A percentile compares a stretch with the other conserved stretches of the same genome.
Evolutionary conservation across 2,797 vertebrate species (phyloP).

Genomic region (Limosa lapponica): DNA sequence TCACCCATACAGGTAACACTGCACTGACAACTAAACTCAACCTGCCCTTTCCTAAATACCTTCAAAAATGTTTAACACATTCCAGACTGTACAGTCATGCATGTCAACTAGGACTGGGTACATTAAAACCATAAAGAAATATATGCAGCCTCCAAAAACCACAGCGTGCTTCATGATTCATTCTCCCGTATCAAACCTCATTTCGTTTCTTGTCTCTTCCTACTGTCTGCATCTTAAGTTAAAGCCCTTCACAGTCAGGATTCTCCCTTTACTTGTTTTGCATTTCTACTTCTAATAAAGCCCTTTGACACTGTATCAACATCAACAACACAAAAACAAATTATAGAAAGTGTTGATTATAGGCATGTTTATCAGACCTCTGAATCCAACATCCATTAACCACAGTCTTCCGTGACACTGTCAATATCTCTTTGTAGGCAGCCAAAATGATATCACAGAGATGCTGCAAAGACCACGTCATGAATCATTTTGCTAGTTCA

Average conservation of each 20-base stretch:
- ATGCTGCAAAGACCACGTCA: not conserved
- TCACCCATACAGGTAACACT: not conserved
- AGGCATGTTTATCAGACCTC: not conserved
- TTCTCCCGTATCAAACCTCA: not conserved
- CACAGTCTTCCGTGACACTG: not conserved
- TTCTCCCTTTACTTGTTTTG: not conserved
- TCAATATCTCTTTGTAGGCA: not conserved
- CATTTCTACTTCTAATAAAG: not conserved
- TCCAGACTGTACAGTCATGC: not conserved
- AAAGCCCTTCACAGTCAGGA: not conserved
- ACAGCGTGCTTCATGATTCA: slow-evolving; percentile 2
- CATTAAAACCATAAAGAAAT: not conserved
- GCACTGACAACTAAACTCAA: not conserved
- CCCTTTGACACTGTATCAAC: not conserved
- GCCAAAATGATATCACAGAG: not conserved
- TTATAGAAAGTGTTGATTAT: not conserved
- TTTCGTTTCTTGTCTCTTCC: not conserved
- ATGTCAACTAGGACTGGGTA: not conserved
- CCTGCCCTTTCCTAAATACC: not conserved
- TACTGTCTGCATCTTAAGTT: not conserved
- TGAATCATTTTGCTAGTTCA: not conserved
- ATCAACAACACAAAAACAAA: not conserved
- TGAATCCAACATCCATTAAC: not conserved
- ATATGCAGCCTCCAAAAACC: slow-evolving; percentile 33
- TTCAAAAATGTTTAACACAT: slow-evolving; percentile 13